Base-by-base conservation (phyloP, 2,797 vertebrate species). In the Tinamus major region DNA sequence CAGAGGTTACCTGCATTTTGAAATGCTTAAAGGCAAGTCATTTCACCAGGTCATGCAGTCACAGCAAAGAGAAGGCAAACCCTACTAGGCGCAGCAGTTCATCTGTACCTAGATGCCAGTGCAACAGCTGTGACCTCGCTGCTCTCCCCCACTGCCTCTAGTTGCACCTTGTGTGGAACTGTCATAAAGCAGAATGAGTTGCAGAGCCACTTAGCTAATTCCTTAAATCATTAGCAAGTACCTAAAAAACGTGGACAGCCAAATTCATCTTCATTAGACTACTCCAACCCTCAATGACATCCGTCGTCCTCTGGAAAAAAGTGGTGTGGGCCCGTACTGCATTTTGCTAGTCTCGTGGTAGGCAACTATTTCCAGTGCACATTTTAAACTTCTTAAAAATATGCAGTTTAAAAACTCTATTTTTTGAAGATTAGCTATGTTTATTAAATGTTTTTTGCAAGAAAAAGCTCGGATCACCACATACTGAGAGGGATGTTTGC, bases 31-130 rank as follows among this genome's bases (percentile, higher is more conserved):
- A 42, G 64, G 41, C 24, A 59, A 35, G 51, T 2, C 29, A n/a
- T 42, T 24, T 72, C 14, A 4, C 55, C 51, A 49, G 51, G 56
- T 18, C 44, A 5, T 1, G 9, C 53, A 63, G 42, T 8, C 65
- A 61, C 11, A 12, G 18, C 29, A 27, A 8, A 14, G 26, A 10
- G 5, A 13, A 6, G 31, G 8, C 8, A 31, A 4, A 20, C 13
- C 19, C 9, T 24, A 13, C 9, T 24, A 13, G 42, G 3, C 0
- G 1, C 2, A 68, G 44, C 29, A 1, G 2, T 7, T 10, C 15
- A 20, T 10, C 55, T 26, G 65, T 5, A 7, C 49, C 3, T n/a
- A 61, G 75, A 53, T 26, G 27, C 5, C n/a, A 7, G 0, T 2
- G 35, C 68, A 49, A 8, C 70, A 13, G 4, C 31, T 4, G 4